A percentile compares a stretch with the other conserved stretches of the same genome.
phyloP scores from a whole-genome alignment of 2,888 invertebrate species.

The Caenorhabditis macrosperma region DNA sequence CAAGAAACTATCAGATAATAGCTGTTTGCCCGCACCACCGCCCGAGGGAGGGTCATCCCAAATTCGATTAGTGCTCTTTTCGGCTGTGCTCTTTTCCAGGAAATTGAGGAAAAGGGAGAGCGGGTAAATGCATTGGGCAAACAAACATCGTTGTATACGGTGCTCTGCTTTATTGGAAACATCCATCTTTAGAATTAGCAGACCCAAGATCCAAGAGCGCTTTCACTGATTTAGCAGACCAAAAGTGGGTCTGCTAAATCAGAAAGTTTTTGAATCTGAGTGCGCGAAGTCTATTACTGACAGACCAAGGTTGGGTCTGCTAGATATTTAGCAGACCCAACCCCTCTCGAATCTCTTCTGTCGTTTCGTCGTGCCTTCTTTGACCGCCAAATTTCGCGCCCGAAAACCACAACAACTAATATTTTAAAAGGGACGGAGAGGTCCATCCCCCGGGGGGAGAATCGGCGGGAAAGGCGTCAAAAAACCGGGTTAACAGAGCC shows the following conservation, averaged over 20 bases:
- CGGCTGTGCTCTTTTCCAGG: constrained; percentile 4
- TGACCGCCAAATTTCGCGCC: no score
- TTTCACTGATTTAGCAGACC: no score
- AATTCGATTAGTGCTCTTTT: constrained; percentile 48
- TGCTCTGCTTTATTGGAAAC: constrained; percentile 15
- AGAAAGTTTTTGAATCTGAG: no score
- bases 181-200: no score
- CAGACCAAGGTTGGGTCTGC: no score
- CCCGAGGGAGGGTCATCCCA: constrained; percentile 2
- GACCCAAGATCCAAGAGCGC: no score
- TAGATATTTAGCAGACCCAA: no score
- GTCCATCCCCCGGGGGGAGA: not conserved
- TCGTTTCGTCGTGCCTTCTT: not conserved
- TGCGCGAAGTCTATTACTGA: no score
- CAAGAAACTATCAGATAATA: constrained; percentile 48
- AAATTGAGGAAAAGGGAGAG: constrained; percentile 9
- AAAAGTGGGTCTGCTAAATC: no score
- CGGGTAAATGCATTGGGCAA: constrained; percentile 37
- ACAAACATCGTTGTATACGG: constrained; percentile 33
- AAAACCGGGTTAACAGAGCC: constrained; percentile 37
- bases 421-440: constrained; percentile 17
- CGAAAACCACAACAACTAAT: constrained; percentile 41
- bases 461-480: constrained; percentile 2
- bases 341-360: no score
- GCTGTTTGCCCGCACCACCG: no score